phyloP scores from a whole-genome alignment of 2,113 vertebrate species.

The Nothobranchius furzeri region DNA sequence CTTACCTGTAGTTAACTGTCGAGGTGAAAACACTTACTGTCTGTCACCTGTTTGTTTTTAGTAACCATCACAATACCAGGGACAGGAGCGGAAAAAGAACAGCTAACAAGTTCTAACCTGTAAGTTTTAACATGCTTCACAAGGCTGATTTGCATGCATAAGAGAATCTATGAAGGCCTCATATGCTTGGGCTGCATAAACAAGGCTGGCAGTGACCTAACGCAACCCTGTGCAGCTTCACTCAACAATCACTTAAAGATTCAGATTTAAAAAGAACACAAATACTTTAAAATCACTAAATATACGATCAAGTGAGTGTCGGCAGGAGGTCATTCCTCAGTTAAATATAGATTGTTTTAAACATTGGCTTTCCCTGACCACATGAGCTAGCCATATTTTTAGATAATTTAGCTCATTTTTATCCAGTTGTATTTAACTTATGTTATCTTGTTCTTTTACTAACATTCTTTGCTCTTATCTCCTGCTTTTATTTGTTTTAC shows the following conservation, averaged over 20 bases:
- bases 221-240: neutral
- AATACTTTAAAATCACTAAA: too few relatives aligned
- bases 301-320: too few relatives aligned
- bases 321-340: too few relatives aligned
- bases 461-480: too few relatives aligned
- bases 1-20: conserved; percentile 41
- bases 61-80: conserved; percentile 50
- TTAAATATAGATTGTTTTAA: too few relatives aligned
- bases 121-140: conserved; percentile 23
- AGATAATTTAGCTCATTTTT: too few relatives aligned
- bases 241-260: neutral
- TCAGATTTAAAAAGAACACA: neutral
- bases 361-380: too few relatives aligned
- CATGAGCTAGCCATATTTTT: too few relatives aligned
- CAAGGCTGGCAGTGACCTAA: neutral
- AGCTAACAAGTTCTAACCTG: conserved; percentile 51
- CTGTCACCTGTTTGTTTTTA: conserved; percentile 41
- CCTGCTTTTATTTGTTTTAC: too few relatives aligned
- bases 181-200: neutral
- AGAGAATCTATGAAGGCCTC: conserved; percentile 3
- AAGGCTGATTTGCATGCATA: conserved; percentile 16
- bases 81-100: conserved; percentile 7
- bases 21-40: conserved; percentile 25
- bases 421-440: too few relatives aligned
- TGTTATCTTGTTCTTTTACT: too few relatives aligned